phyloP scores from a whole-genome alignment of 37 sponge, comb jelly and placozoan species.

The Theonella swinhoei region DNA sequence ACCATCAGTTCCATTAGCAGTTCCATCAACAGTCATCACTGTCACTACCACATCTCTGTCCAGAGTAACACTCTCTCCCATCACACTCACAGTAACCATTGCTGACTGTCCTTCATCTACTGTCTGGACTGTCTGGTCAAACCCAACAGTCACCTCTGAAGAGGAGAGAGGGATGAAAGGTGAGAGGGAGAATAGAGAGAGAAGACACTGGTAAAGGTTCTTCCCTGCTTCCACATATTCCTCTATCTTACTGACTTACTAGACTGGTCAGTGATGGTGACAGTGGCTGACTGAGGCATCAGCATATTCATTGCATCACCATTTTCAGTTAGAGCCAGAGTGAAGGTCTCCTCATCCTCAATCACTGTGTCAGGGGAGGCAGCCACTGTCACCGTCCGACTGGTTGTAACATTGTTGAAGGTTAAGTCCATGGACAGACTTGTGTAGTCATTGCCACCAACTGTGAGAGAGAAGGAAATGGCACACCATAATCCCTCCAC shows the following conservation, averaged over 20 bases:
- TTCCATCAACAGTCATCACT: background rate
- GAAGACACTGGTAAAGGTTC: background rate
- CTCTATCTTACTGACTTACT: background rate
- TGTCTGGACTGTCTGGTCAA: background rate
- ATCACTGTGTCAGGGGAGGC: background rate
- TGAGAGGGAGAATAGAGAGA: background rate
- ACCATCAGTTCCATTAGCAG: too few species aligned
- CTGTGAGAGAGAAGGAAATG: background rate
- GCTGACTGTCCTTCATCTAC: background rate
- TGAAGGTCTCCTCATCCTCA: background rate
- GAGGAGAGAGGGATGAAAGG: background rate
- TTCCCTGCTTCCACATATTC: background rate
- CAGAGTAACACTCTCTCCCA: background rate
- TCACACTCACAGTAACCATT: background rate
- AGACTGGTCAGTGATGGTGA: background rate
- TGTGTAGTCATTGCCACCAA: background rate
- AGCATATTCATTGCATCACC: background rate
- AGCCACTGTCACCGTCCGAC: background rate
- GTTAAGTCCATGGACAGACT: background rate
- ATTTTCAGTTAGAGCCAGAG: background rate
- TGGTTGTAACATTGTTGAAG: background rate
- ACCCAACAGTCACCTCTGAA: slow-evolving; percentile 14
- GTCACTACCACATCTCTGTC: background rate
- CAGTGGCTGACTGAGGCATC: background rate
- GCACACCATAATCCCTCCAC: too few species aligned